Base-by-base conservation (phyloP, 2,888 invertebrate genomes). In the Eupeodes latifasciatus region DNA sequence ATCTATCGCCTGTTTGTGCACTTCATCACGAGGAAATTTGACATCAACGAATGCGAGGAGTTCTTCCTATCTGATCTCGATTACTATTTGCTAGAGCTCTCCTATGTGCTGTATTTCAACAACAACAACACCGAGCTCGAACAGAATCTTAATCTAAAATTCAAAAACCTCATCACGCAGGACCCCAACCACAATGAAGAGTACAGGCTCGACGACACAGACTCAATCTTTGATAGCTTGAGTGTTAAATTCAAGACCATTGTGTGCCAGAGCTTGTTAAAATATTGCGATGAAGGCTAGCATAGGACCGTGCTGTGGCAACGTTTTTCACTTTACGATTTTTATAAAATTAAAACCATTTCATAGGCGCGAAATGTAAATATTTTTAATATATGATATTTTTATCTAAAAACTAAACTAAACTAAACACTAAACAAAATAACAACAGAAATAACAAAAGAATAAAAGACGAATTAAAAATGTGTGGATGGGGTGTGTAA, bases 221-320 rank as follows among this genome's bases (percentile, higher is more conserved):
- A 93, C 89, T 91, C 91, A 83, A 93, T 94, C 77, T 94, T 94
- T 80, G 93, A 93, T 90, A 91, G 91, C 77, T 92, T 94, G 79
- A 92, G 93, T 86, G 93, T 93, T 19, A 93, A 92, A 90, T 94
- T 94, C 90, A 93, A 93, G 91, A 92, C 93, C 75, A 92, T 92
- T 80, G 90, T 94, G 79, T 94, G 93, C 90, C 93, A 94, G 92
- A 92, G 92, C 55, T 91, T 93, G 89, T 90, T 93, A 78, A 93
- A 92, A 90, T 91, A 92, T 89, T 92, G 92, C 67, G 91, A 92
- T 66, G 90, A 91, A 83, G 91, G 91, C 92, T 92, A 92, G 91
- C 87, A 87, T 84, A 84, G 61, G 80, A 36, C 47, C 34, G n/a
- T 74, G 67, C 66, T 80, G 67, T 67, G 55, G 80, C 76, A 84